Evolutionary conservation across 2,113 vertebrate genomes (phyloP).

Genomic region (Myotis lucifugus): DNA sequence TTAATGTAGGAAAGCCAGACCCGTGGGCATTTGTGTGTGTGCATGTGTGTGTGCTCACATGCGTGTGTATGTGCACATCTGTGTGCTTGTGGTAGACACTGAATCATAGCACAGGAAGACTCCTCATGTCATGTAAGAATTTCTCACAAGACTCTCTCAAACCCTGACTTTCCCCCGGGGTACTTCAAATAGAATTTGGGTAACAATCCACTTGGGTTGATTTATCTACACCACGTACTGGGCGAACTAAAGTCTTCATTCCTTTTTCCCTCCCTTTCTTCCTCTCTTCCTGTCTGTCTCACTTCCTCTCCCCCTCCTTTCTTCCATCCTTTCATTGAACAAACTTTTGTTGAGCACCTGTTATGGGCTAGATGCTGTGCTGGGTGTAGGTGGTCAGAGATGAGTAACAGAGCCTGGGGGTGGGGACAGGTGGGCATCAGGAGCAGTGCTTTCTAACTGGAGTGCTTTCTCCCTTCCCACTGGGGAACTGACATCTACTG

Average conservation of each 20-base stretch:
- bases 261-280: background rate
- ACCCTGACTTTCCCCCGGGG: background rate
- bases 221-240: background rate
- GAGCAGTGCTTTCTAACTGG: background rate
- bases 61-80: background rate
- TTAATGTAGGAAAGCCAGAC: background rate
- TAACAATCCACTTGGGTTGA: background rate
- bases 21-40: accelerated
- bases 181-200: background rate
- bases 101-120: background rate
- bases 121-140: too few species aligned
- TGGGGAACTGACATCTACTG: background rate
- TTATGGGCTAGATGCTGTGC: background rate
- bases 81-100: background rate
- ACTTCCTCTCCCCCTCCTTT: background rate
- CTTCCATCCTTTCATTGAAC: background rate
- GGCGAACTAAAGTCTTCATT: background rate
- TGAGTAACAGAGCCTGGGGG: background rate
- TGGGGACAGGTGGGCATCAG: background rate
- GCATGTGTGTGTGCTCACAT: too few species aligned
- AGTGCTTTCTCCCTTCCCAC: too few species aligned
- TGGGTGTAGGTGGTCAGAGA: background rate
- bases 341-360: background rate
- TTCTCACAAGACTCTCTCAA: background rate
- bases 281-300: background rate